Percentiles rank a stretch among this genome's conserved stretches.
Conservation (phyloP, 2,113 vertebrate genomes). For the Sinocyclocheilus grahami region DNA sequence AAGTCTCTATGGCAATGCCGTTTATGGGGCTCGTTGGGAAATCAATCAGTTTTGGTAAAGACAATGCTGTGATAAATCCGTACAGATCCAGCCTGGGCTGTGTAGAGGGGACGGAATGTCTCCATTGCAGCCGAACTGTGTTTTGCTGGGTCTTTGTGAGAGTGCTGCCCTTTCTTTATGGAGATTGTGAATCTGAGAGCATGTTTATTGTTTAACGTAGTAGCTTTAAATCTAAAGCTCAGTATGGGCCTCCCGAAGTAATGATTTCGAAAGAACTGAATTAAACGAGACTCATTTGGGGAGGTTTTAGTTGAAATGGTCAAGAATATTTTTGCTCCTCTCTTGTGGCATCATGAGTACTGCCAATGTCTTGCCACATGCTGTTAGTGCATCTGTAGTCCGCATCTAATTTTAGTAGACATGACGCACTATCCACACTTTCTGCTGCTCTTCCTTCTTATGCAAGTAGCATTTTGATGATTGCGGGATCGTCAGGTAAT, state of each 20-base stretch:
- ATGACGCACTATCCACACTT: background rate
- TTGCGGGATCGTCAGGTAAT: background rate
- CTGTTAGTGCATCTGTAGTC: slow-evolving; percentile 37
- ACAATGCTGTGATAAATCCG: background rate
- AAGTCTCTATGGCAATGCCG: slow-evolving; percentile 49
- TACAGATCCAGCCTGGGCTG: background rate
- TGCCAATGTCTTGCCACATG: slow-evolving; percentile 10
- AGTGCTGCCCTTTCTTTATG: background rate
- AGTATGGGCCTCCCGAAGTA: background rate
- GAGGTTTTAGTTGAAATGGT: background rate
- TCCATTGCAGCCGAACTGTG: background rate
- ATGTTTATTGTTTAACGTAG: background rate
- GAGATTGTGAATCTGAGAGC: background rate
- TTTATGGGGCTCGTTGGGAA: slow-evolving; percentile 16
- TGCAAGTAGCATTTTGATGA: background rate
- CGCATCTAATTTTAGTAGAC: slow-evolving; percentile 25
- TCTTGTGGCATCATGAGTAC: slow-evolving; percentile 14
- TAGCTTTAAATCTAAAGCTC: background rate
- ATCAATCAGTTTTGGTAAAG: slow-evolving; percentile 27
- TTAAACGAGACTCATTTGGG: background rate
- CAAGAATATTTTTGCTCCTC: background rate
- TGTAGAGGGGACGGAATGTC: background rate
- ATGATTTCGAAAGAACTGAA: background rate
- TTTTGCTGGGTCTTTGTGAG: background rate
- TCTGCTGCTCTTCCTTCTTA: background rate